Base-by-base conservation (phyloP, 2,888 invertebrate genomes). In the Lordiphosa andalusiaca region DNA sequence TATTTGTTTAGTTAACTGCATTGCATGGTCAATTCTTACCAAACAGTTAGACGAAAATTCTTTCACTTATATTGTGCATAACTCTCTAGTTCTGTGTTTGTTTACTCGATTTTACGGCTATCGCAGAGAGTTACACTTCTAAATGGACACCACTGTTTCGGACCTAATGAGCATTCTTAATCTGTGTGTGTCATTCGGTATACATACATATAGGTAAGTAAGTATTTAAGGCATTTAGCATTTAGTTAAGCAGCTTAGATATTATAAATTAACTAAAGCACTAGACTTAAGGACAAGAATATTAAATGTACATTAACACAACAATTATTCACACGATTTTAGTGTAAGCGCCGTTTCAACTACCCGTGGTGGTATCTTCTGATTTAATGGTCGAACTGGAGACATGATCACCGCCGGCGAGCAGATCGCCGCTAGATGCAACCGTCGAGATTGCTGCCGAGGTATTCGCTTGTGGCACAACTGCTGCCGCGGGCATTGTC, bases 111-210 rank as follows among this genome's bases (percentile, higher is more conserved):
- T 2, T 30, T 9, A 3, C 9, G 9, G 10, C 30, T 10, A 9
- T 9, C 30, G 30, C 3, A 30, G 30, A 30, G 30, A 9, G 3
- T 30, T 30, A 30, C 30, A 30, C 30, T 30, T 9, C 9, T 67
- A 57, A 59, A 64, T 70, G 50, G 57, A 53, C 70, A 57, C 55
- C 46, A 51, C 47, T 71, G 62, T 42, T 46, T 61, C 52, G 47
- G 64, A 56, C 42, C 38, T 69, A 71, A 67, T 77, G 82, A 78
- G 78, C 82, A 75, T 82, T 82, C 69, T 67, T 71, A 55, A 63
- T 41, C 38, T 57, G 58, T 57, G 50, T 55, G 55, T 64, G 47
- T 53, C 25, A 50, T 38, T 61, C 56, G 49, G 56, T 47, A 30
- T 47, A 38, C 40, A 39, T 47, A 16, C 44, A 53, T 16, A 7